Evolutionary conservation across 2,888 invertebrate species (phyloP).

Genomic region (Rhorus exstirpatorius): DNA sequence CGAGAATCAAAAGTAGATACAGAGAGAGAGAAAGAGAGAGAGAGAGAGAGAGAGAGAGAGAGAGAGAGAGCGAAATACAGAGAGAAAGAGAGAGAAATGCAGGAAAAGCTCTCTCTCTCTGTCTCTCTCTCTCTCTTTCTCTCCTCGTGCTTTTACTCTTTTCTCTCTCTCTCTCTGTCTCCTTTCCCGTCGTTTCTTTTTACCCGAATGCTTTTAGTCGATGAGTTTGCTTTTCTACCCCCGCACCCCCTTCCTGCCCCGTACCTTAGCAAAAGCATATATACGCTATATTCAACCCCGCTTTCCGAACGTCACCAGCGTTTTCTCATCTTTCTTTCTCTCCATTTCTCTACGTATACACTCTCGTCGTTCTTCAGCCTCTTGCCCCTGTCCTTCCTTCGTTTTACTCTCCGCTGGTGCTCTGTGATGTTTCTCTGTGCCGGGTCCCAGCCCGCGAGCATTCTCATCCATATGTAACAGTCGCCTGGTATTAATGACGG

Average conservation of each 20-base stretch:
- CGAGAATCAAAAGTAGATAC: constrained; percentile 75
- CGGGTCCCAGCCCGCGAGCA: constrained; percentile 77
- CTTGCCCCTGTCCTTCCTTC: constrained; percentile 50
- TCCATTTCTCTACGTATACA: constrained; percentile 78
- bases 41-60: constrained; percentile 9
- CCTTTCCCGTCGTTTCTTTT: constrained; percentile 66
- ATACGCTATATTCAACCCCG: constrained; percentile 38
- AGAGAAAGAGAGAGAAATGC: constrained; percentile 8
- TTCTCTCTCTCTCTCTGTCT: constrained; percentile 24
- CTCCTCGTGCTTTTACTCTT: constrained; percentile 78
- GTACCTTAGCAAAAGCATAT: constrained; percentile 39
- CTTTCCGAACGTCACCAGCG: constrained; percentile 60
- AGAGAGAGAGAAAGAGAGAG: constrained; percentile 10
- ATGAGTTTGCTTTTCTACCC: constrained; percentile 84
- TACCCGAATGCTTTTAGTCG: constrained; percentile 85
- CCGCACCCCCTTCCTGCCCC: constrained; percentile 72
- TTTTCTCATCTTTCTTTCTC: constrained; percentile 78
- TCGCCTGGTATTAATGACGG: constrained; percentile 86
- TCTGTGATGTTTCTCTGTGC: constrained; percentile 63
- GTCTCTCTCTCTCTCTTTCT: not conserved
- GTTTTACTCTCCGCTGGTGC: constrained; percentile 65
- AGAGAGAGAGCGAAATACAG: constrained; percentile 17
- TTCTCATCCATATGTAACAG: constrained; percentile 86
- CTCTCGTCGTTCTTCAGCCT: constrained; percentile 66
- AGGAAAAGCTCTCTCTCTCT: constrained; percentile 24